These are phyloP conservation scores for Selene dorsalis DNA, from an alignment of 2,797 vertebrate species.

Conservation along the genomic window DNA sequence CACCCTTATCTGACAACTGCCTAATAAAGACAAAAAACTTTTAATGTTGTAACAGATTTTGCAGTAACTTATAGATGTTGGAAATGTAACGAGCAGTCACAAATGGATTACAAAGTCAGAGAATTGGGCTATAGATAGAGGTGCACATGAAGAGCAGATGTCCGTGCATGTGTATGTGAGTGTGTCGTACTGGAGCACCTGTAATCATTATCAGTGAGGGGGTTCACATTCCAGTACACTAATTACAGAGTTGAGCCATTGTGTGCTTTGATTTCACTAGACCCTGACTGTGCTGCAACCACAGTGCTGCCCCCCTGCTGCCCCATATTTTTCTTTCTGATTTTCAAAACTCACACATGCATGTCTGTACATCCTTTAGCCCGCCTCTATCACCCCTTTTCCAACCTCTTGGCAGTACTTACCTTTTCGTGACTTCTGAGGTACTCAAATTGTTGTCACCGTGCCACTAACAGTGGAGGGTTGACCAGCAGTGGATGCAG, in stretches of 20 bases:
- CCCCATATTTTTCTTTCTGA: slow-evolving; percentile 41
- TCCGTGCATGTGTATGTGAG: slow-evolving; percentile 42
- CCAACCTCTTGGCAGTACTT: background rate
- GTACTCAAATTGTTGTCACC: background rate
- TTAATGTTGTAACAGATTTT: slow-evolving; percentile 69
- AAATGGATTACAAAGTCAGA: slow-evolving; percentile 37
- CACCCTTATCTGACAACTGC: slow-evolving; percentile 33
- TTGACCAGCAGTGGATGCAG: background rate
- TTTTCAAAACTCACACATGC: slow-evolving; percentile 48
- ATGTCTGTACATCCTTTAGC: slow-evolving; percentile 35
- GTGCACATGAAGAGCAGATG: slow-evolving; percentile 63
- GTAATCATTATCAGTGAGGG: slow-evolving; percentile 77
- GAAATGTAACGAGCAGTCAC: slow-evolving; percentile 35
- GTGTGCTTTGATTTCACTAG: slow-evolving; percentile 71
- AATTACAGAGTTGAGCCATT: slow-evolving; percentile 75
- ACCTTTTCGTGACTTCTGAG: background rate
- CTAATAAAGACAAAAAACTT: slow-evolving; percentile 61
- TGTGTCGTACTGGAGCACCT: slow-evolving; percentile 56
- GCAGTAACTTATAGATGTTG: slow-evolving; percentile 48
- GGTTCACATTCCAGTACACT: slow-evolving; percentile 70
- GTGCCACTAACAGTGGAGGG: background rate
- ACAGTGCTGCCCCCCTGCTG: slow-evolving; percentile 61
- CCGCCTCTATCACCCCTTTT: slow-evolving; percentile 8
- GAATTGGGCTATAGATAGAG: slow-evolving; percentile 41
- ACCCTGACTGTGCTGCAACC: slow-evolving; percentile 69